Conservation (phyloP, 92 coral and sea anemone species). For the Epizoanthus illoricatus region DNA sequence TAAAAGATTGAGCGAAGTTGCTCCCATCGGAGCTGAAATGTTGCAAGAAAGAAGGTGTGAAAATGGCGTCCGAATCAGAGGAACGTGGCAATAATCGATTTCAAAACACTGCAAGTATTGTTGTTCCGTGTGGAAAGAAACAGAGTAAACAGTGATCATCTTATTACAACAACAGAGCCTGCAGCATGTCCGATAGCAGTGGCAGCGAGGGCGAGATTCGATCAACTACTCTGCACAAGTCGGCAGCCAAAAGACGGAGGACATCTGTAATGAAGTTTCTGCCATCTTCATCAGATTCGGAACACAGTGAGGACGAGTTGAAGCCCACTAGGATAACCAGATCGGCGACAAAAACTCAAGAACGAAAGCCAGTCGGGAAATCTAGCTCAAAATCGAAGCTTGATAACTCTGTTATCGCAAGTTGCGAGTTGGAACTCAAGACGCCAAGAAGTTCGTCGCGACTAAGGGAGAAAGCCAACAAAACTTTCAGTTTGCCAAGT, state of each 20-base stretch:
- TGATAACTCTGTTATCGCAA: background rate
- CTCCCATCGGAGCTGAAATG: background rate
- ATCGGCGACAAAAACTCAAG: background rate
- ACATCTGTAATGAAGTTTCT: background rate
- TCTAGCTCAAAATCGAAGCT: background rate
- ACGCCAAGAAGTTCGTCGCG: conserved; percentile 84
- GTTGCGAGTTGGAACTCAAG: background rate
- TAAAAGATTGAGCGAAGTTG: background rate
- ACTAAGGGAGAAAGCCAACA: conserved; percentile 53
- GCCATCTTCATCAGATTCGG: conserved; percentile 14
- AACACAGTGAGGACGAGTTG: background rate
- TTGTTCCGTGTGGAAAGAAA: background rate
- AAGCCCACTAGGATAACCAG: background rate
- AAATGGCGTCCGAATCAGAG: background rate
- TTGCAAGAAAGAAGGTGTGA: background rate
- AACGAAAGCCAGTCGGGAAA: background rate
- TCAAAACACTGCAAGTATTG: background rate
- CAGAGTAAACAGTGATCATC: background rate
- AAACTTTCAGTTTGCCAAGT: conserved; percentile 64
- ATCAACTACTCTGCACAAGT: background rate
- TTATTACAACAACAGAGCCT: background rate
- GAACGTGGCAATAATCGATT: background rate
- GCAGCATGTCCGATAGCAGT: background rate
- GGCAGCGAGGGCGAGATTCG: background rate
- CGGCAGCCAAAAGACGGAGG: background rate